phyloP scores from a whole-genome alignment of 2,888 invertebrate species.

The Thereva unica region DNA sequence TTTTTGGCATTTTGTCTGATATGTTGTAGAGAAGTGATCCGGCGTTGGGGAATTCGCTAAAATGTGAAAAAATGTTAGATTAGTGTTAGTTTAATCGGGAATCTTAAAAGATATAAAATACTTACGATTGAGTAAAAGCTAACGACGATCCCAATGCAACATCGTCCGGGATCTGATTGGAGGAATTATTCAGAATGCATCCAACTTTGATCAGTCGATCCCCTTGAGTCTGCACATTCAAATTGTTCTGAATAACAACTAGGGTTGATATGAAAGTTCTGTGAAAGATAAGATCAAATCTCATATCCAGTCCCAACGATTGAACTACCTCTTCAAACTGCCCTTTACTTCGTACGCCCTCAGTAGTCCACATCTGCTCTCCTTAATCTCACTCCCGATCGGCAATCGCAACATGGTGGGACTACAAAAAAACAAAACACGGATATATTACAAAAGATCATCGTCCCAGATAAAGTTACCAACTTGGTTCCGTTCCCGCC shows the following conservation, averaged over 20 bases:
- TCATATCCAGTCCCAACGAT: background rate
- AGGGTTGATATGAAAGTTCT: conserved; percentile 77
- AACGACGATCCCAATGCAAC: conserved; percentile 64
- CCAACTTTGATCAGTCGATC: conserved; percentile 81
- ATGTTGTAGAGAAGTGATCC: conserved; percentile 55
- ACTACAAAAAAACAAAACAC: conserved; percentile 24
- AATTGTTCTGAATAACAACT: conserved; percentile 81
- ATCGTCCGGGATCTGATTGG: conserved; percentile 57
- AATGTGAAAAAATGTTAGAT: conserved; percentile 28
- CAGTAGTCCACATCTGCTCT: conserved; percentile 55
- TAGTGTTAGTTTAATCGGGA: conserved; percentile 18
- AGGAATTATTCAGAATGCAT: conserved; percentile 66
- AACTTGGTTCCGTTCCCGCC: conserved; percentile 60
- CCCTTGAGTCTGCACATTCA: conserved; percentile 81
- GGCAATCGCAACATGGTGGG: conserved; percentile 49
- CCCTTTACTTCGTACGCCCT: conserved; percentile 56
- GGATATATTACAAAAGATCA: background rate
- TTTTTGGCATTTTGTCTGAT: conserved; percentile 54
- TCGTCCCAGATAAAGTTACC: background rate
- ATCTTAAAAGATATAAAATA: too few species aligned
- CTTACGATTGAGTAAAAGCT: conserved; percentile 62
- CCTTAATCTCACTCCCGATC: conserved; percentile 55
- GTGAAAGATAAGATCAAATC: conserved; percentile 39
- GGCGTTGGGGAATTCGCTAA: conserved; percentile 57
- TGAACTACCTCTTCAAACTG: conserved; percentile 50